phyloP scores from a whole-genome alignment of 2,888 invertebrate species.

The Escarpia spicata region DNA sequence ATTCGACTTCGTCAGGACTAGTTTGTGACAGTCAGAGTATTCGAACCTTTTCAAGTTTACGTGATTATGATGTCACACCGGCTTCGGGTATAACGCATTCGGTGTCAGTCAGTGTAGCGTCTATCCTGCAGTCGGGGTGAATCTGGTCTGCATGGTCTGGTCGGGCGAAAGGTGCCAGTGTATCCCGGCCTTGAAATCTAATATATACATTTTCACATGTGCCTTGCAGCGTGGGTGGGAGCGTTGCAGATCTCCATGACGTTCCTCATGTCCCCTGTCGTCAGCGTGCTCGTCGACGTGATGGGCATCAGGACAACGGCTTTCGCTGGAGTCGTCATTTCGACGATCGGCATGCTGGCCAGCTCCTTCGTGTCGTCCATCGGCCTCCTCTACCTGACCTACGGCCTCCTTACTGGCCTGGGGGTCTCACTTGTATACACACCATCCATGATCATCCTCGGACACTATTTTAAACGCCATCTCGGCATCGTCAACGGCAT shows the following conservation, averaged over 20 bases:
- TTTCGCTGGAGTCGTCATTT: slow-evolving; percentile 82
- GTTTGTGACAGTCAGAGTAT: too few relatives aligned
- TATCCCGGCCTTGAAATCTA: not conserved
- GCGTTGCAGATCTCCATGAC: slow-evolving; percentile 88
- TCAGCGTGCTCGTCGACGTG: slow-evolving; percentile 85
- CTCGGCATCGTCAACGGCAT: slow-evolving; percentile 89
- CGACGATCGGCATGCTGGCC: slow-evolving; percentile 79
- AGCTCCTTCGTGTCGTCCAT: slow-evolving; percentile 82
- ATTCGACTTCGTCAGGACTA: too few relatives aligned
- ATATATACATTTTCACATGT: slow-evolving; percentile 22
- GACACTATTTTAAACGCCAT: slow-evolving; percentile 86
- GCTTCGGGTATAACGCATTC: too few relatives aligned
- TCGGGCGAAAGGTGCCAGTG: too few relatives aligned
- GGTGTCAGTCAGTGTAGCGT: too few relatives aligned
- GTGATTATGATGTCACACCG: too few relatives aligned
- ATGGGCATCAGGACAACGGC: slow-evolving; percentile 87
- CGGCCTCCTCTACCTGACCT: slow-evolving; percentile 82
- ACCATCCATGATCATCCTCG: slow-evolving; percentile 89
- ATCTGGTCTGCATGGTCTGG: too few relatives aligned
- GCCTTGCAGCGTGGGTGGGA: slow-evolving; percentile 84
- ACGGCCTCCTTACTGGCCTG: slow-evolving; percentile 87
- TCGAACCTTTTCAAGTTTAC: too few relatives aligned
- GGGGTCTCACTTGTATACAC: slow-evolving; percentile 91
- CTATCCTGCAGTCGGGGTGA: too few relatives aligned
- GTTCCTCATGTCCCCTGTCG: slow-evolving; percentile 86